Evolutionary conservation across 2,797 vertebrate genomes (phyloP).

Genomic region (Lagodon rhomboides): DNA sequence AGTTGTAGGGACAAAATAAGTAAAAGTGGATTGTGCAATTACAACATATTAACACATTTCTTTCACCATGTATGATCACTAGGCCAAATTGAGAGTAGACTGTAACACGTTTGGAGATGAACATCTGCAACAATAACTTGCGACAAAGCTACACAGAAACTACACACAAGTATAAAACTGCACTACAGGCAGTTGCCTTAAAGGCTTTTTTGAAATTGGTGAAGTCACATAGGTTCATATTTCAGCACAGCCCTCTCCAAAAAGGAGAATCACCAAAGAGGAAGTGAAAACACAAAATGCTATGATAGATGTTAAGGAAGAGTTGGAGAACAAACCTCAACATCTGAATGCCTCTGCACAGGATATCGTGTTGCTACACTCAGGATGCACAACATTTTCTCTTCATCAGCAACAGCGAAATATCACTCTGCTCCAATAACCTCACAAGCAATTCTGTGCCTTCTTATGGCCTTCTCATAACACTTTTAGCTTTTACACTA

Average conservation of each 20-base stretch:
- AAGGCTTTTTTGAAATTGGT: conserved; percentile 2
- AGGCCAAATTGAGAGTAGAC: not conserved
- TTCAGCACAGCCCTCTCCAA: conserved; percentile 43
- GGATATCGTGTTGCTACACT: conserved; percentile 75
- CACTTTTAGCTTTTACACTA: not conserved
- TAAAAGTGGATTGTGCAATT: not conserved
- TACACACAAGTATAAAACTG: not conserved
- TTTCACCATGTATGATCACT: not conserved
- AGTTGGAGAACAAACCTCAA: conserved; percentile 52
- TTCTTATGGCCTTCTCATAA: not conserved
- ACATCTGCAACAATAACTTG: not conserved
- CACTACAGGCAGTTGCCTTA: too few species aligned
- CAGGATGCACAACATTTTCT: conserved; percentile 66
- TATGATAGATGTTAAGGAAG: conserved; percentile 68
- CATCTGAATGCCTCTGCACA: conserved; percentile 64
- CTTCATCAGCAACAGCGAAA: conserved; percentile 58
- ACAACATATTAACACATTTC: not conserved
- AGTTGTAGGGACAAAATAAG: not conserved
- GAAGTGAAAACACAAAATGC: conserved; percentile 81
- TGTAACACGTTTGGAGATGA: not conserved
- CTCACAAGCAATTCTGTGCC: not conserved
- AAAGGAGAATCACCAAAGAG: conserved; percentile 69
- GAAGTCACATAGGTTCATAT: conserved; percentile 39
- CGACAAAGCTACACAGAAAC: not conserved
- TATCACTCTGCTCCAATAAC: conserved; percentile 30